Evolutionary conservation across 1,140 invertebrate genomes (phyloP), one percentile per base, ranked within the genome.

Genomic region (Drosophila kohkoa): DNA sequence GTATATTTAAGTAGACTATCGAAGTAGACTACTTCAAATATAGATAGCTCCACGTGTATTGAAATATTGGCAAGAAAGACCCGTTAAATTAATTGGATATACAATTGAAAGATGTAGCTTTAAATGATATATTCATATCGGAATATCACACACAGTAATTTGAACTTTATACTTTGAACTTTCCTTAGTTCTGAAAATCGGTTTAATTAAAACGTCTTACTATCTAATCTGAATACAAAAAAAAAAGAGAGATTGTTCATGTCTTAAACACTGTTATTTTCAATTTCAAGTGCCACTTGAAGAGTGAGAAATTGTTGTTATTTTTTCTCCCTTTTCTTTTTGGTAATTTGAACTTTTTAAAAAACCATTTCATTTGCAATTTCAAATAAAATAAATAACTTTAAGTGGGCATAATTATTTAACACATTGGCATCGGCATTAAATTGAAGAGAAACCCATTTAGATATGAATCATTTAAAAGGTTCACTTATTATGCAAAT

Each of bases 191-290:
- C 1, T 45, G n/a, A 41, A 66, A 77, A 59, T 52, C 2, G 3
- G 62, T 79, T 59, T 57, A 75, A 63, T 58, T 45, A 64, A 58
- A 63, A 10, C 58, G 35, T 8, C 6, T n/a, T 58, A 28, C 57
- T 70, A 75, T 86, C 82, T 87, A 79, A 87, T 87, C 83, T 77
- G 57, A 32, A 58, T 35, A 46, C 54, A n/a, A 45, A 45, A 49
- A 48, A 48, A 51, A 7, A 16, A 51, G 5, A n/a, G 46, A n/a
- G 52, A 77, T 82, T 51, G 32, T 88, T 79, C 67, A 74, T 74
- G 82, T 88, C 79, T 74, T 79, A 75, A 71, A 30, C 76, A 60
- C 59, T 20, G 57, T 67, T 65, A 45, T 48, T 52, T 71, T 52
- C 43, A 6, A 32, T 57, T 55, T 82, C 75, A 73, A 86, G 74